Base-by-base conservation (phyloP, 2,113 vertebrate species). In the Lampris incognitus region DNA sequence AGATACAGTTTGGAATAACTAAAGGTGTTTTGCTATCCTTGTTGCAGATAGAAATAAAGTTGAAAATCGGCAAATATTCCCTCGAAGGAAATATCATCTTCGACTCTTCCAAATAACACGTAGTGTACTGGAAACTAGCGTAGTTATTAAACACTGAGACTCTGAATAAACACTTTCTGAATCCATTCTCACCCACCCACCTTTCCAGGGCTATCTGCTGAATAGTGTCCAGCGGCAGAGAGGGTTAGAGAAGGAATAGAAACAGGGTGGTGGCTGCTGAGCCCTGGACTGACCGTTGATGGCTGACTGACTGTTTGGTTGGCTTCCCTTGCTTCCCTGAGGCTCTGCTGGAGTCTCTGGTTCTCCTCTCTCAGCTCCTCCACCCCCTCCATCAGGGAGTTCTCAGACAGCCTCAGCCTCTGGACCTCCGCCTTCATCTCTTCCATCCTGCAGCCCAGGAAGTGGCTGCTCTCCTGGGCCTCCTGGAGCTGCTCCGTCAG, bases 291-390 rank as follows among this genome's bases (percentile, higher is more conserved):
- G 59, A 40, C 61, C 36, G 52, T 4, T 0, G 70, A 61, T 5
- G 78, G 51, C 60, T 67, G 86, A 61, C 48, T 62, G 40, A 42
- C 38, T 59, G 75, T 78, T 73, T 68, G 79, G 62, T 76, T 66
- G 38, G 80, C 37, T 24, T 24, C 24, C 24, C 24, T 24, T 11
- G 59, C 48, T 49, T 83, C 77, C 49, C 44, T 9, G 24, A 86
- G n/a, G 67, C 88, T 64, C 79, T 81, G 67, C 55, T 85, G 89
- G 61, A 95, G 94, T 68, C 51, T 69, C 59, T 52, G 66, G 41
- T 94, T 96, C 78, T 95, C 94, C 65, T 89, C 63, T 4, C 88
- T 82, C 66, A 96, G 89, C 37, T 94, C 90, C 72, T 94, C 88
- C 37, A 94, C 10, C 74, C 92, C 94, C 52, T 92, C 89, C 78